Conservation (phyloP, 1,140 invertebrate genomes). For the Brachionus paranguensis region DNA sequence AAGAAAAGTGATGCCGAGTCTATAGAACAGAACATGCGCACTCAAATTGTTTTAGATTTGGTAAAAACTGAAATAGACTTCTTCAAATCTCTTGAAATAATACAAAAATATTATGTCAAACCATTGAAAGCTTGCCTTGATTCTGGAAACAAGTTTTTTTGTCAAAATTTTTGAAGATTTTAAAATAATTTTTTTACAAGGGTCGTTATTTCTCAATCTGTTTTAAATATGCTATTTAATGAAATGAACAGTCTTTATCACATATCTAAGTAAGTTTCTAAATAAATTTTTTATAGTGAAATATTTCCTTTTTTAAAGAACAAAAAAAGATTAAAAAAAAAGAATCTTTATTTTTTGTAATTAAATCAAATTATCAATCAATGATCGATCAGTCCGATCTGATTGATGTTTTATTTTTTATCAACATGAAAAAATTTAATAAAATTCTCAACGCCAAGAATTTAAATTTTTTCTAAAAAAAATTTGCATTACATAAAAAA, state of each 20-base stretch:
- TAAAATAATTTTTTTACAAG: background rate
- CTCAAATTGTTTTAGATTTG: slow-evolving; percentile 18
- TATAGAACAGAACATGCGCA: background rate
- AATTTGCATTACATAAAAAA: too few relatives aligned
- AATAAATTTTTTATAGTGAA: background rate
- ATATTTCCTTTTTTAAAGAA: too few relatives aligned
- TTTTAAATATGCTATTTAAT: background rate
- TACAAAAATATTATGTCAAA: slow-evolving; percentile 22
- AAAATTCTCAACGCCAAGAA: too few relatives aligned
- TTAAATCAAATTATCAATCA: too few relatives aligned
- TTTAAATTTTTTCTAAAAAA: too few relatives aligned
- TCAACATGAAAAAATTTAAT: too few relatives aligned
- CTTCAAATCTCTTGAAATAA: slow-evolving; percentile 25
- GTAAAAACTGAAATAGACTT: slow-evolving; percentile 11
- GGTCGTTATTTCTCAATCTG: background rate
- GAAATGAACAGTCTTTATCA: background rate
- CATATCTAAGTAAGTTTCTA: background rate
- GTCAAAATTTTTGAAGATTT: background rate
- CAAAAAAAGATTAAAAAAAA: too few relatives aligned
- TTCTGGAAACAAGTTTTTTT: background rate
- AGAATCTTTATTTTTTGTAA: too few relatives aligned
- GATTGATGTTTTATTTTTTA: too few relatives aligned
- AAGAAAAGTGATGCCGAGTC: slow-evolving; percentile 1
- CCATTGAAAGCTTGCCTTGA: background rate
- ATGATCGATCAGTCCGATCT: too few relatives aligned